Conservation (phyloP, 2,797 vertebrate genomes). For the Okamejei kenojei region DNA sequence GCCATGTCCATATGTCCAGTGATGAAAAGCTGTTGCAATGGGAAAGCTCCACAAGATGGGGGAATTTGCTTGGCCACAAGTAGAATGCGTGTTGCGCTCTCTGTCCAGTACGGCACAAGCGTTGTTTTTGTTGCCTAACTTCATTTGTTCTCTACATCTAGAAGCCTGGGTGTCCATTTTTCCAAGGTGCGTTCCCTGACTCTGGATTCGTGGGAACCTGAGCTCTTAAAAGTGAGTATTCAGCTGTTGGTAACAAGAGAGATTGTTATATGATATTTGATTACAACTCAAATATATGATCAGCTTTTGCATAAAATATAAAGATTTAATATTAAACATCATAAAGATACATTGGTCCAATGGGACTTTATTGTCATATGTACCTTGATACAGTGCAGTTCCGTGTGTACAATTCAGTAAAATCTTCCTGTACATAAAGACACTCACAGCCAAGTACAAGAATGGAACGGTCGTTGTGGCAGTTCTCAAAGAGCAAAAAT, state of each 20-base stretch:
- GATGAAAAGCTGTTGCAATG: background rate
- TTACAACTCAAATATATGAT: background rate
- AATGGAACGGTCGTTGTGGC: too few species aligned
- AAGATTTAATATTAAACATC: background rate
- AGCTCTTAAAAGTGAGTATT: conserved; percentile 81
- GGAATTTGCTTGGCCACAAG: background rate
- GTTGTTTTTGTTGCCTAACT: background rate
- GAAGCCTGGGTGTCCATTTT: conserved; percentile 96
- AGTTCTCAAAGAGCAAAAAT: background rate
- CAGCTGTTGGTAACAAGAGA: conserved; percentile 39
- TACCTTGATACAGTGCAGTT: too few species aligned
- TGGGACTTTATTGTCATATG: too few species aligned
- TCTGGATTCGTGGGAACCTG: conserved; percentile 92
- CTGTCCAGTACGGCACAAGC: background rate
- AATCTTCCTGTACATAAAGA: too few species aligned
- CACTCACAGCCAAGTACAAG: too few species aligned
- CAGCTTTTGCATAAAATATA: background rate
- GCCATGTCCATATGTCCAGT: too few species aligned
- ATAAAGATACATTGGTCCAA: too few species aligned
- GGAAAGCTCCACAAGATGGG: background rate
- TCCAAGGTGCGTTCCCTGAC: conserved; percentile 96
- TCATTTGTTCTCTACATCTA: conserved; percentile 47
- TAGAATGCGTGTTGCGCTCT: background rate
- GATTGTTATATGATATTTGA: background rate
- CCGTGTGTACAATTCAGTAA: too few species aligned